These are phyloP conservation scores for Carcinoscorpius rotundicauda DNA, from an alignment of 1,140 invertebrate species.

Conservation along the genomic window DNA sequence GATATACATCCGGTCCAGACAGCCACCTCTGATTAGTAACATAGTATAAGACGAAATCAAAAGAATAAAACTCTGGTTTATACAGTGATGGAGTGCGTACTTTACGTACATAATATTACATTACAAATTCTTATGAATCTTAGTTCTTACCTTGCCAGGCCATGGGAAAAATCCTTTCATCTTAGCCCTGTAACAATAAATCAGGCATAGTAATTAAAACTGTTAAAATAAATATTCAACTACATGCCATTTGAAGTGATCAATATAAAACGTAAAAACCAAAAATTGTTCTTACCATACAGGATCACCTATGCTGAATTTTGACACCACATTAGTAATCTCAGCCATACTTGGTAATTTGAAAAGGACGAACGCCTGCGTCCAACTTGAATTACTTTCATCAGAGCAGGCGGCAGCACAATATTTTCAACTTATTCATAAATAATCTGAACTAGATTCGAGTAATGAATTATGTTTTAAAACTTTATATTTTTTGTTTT, in stretches of 20 bases:
- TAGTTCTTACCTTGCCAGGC: slow-evolving; percentile 24
- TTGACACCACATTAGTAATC: not conserved
- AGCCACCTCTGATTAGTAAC: not conserved
- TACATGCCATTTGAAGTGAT: not conserved
- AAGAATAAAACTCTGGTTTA: not conserved
- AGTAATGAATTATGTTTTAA: no score
- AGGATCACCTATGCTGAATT: not conserved
- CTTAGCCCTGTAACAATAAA: slow-evolving; percentile 26
- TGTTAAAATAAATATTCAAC: not conserved
- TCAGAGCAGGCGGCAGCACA: no score
- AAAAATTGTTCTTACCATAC: not conserved
- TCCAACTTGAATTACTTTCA: no score
- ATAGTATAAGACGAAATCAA: not conserved
- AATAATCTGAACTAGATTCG: no score
- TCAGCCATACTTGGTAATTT: no score
- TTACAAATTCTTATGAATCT: not conserved
- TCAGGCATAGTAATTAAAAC: not conserved
- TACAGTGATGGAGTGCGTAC: not conserved
- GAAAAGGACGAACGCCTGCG: no score
- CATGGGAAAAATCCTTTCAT: slow-evolving; percentile 32
- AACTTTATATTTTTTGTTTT: no score
- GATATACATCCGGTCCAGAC: not conserved
- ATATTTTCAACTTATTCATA: no score
- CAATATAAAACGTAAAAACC: not conserved
- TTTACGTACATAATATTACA: not conserved